phyloP scores from a whole-genome alignment of 2,113 vertebrate genomes.

The Peucedramus taeniatus region DNA sequence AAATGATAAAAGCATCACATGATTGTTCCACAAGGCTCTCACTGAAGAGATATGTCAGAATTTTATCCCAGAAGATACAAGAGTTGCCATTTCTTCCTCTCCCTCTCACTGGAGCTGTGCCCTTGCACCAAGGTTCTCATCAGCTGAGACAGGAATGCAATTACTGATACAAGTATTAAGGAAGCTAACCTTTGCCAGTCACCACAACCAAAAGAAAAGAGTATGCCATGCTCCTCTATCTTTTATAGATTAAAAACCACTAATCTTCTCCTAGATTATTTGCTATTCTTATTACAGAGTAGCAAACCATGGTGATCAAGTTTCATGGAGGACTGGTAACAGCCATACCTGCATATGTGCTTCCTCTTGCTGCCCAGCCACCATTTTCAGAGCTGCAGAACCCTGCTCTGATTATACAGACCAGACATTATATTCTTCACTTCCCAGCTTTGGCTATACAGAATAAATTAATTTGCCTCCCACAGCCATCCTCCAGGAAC shows the following conservation, averaged over 20 bases:
- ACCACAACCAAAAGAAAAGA: not conserved
- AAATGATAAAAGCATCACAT: not conserved
- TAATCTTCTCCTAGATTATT: not conserved
- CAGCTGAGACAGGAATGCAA: not conserved
- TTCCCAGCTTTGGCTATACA: not conserved
- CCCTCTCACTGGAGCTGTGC: not conserved
- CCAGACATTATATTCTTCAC: not conserved
- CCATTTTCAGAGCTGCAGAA: not conserved
- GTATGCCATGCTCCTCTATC: not conserved
- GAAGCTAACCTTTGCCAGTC: not conserved
- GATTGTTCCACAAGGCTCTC: not conserved
- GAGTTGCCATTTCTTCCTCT: not conserved
- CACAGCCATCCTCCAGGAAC: not conserved
- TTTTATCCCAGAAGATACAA: not conserved
- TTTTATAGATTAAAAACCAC: not conserved
- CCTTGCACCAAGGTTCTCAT: not conserved
- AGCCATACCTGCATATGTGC: not conserved
- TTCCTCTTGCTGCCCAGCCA: constrained; percentile 38
- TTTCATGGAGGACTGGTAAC: not conserved
- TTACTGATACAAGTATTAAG: not conserved
- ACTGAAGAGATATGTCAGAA: not conserved
- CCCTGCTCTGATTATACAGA: not conserved
- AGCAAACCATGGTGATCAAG: not conserved
- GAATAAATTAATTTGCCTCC: not conserved
- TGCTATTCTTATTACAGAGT: not conserved